These are phyloP conservation scores for Lucilia sericata DNA, from an alignment of 1,140 invertebrate species.

Conservation along the genomic window DNA sequence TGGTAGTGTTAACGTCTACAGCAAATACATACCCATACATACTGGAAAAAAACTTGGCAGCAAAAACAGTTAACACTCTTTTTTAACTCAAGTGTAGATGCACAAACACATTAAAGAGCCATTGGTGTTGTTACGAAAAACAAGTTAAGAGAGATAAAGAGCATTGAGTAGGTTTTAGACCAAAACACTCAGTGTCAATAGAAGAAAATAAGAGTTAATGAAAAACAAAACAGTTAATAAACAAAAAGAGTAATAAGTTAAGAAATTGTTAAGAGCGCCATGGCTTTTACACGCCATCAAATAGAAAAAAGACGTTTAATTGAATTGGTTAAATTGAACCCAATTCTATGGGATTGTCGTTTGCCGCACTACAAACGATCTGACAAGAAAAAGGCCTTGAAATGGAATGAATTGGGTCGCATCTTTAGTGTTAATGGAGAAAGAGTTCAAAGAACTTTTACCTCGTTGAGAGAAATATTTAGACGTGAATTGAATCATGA, in stretches of 20 bases:
- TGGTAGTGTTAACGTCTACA: conserved; percentile 32
- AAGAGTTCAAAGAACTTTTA: conserved; percentile 64
- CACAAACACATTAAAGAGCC: neutral
- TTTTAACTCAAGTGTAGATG: neutral
- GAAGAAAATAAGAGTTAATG: neutral
- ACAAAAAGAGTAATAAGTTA: neutral
- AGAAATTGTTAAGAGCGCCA: conserved; percentile 40
- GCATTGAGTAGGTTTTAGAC: neutral
- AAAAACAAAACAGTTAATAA: conserved; percentile 4
- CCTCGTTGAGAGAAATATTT: conserved; percentile 63
- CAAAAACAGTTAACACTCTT: conserved; percentile 43
- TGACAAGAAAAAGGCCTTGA: conserved; percentile 64
- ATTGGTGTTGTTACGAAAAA: neutral
- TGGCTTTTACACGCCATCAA: conserved; percentile 65
- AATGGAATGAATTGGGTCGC: conserved; percentile 64
- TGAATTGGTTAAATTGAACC: conserved; percentile 63
- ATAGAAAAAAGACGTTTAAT: conserved; percentile 66
- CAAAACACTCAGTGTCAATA: neutral
- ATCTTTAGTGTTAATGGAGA: conserved; percentile 64
- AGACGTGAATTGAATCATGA: conserved; percentile 64
- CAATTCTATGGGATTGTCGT: conserved; percentile 65
- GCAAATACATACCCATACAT: neutral
- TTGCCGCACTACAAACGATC: conserved; percentile 65
- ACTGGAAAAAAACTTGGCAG: conserved; percentile 25
- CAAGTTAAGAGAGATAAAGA: conserved; percentile 16